A percentile compares a stretch with the other conserved stretches of the same genome.
Evolutionary conservation across 2,797 vertebrate genomes (phyloP).

Genomic region (Hemitrygon akajei): DNA sequence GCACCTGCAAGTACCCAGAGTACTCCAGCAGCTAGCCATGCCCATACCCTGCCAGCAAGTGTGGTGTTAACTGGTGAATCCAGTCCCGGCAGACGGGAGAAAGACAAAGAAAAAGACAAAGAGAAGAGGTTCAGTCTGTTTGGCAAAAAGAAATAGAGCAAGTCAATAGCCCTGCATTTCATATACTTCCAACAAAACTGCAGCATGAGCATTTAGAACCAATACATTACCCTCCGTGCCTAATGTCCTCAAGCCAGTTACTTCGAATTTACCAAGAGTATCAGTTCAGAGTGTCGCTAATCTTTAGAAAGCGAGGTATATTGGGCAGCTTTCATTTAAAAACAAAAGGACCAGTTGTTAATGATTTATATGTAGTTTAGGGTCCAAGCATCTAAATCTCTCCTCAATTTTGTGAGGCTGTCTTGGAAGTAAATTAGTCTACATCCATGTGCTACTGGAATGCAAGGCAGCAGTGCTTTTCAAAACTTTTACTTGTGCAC

Average conservation of each 20-base stretch:
- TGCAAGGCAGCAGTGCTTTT: constrained; percentile 73
- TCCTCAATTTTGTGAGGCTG: constrained; percentile 87
- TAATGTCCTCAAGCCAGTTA: constrained; percentile 77
- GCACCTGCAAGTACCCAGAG: constrained; percentile 87
- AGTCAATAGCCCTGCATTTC: constrained; percentile 57
- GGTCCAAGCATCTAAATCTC: constrained; percentile 75
- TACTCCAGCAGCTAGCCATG: constrained; percentile 83
- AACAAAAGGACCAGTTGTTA: constrained; percentile 61
- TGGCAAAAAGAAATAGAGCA: constrained; percentile 92
- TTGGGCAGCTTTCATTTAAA: constrained; percentile 63
- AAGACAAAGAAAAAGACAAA: constrained; percentile 85
- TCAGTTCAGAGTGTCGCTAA: constrained; percentile 54
- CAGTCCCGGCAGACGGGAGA: constrained; percentile 93
- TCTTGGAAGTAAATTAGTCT: constrained; percentile 69
- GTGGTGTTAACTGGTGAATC: constrained; percentile 83
- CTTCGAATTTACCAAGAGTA: constrained; percentile 69
- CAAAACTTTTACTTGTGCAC: constrained; percentile 59
- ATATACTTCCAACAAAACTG: constrained; percentile 77
- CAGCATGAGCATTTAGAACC: constrained; percentile 96
- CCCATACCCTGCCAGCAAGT: constrained; percentile 86
- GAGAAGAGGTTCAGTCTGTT: constrained; percentile 97
- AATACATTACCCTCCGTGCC: constrained; percentile 93
- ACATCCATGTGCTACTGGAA: constrained; percentile 70
- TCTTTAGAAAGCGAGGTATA: constrained; percentile 63
- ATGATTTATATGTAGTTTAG: constrained; percentile 72